Base-by-base conservation (phyloP, 35 echinoderm and acorn worm species). In the Eucidaris tribuloides region DNA sequence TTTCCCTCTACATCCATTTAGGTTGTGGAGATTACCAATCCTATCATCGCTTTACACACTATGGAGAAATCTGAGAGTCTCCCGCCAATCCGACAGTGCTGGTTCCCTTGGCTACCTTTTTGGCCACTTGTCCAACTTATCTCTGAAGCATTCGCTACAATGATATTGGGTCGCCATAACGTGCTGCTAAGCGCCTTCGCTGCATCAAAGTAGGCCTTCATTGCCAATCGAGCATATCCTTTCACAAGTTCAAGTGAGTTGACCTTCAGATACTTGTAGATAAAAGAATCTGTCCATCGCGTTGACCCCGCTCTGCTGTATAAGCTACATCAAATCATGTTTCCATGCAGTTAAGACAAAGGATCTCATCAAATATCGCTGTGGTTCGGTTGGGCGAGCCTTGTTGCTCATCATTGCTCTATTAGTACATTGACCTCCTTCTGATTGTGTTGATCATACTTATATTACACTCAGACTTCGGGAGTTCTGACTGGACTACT, bases 1-100 rank as follows among this genome's bases (percentile, higher is more conserved):
- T 91, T 97, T 71, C 87, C 84, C 40, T 57, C 23, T 36, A 48
- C 79, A 60, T 97, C n/a, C 89, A 60, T 96, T 68, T 1, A 96
- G 50, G 36, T 71, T 22, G 2, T 84, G 35, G 5, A 90, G 62
- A 30, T 70, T 29, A 5, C 17, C 36, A 56, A 58, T 84, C 0
- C n/a, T 65, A 23, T 44, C 66, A 68, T 87, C 4, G 93, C 88
- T 0, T 55, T 4, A 46, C 29, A 38, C 82, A 85, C 63, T 90
- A 65, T 2, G 72, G 15, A 2, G 80, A 15, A 32, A 91, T 87
- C 45, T 96, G 87, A 19, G 79, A 63, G 25, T 82, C 79, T 64
- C 78, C 79, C 28, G 84, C 50, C 24, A 96, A 58, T 3, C 62
- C 88, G 11, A 62, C 5, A 17, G 56, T 84, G 81, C n/a, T n/a